Evolutionary conservation across 2,113 vertebrate genomes (phyloP), one percentile per base, ranked within the genome.

Genomic region (Pycnonotus jocosus): DNA sequence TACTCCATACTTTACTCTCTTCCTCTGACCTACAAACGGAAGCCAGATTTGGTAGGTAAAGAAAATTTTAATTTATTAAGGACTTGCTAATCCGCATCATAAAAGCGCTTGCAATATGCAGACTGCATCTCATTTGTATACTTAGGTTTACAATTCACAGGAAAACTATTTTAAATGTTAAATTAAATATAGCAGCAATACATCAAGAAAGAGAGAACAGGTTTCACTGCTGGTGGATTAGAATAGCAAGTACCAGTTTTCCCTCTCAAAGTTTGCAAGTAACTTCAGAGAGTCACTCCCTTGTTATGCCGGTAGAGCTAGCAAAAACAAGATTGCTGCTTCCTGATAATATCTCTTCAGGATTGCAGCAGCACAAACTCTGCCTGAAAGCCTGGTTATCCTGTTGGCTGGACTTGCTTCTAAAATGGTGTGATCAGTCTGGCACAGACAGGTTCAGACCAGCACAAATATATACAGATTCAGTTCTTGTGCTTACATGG

Each of bases 41-140:
- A 98, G 92, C 99, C 99, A n/a, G 99, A 99, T 97, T 64, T 99
- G 99, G 99, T 99, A 98, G 54, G 99, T 98, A 95, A 62, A 81
- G 50, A 73, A 33, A 42, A 86, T 60, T 35, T 53, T 56, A 47
- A 51, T 28, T 77, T 61, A 30, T 7, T 91, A 50, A 80, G 74
- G 73, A 81, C 14, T 92, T 64, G 47, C 24, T 94, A 51, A 68
- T 84, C 37, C 16, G 2, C 35, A 70, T 42, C 17, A 31, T 66
- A 66, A 64, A 82, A 74, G 17, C 50, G 15, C 64, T 81, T 76
- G 64, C 23, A 54, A 71, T 73, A 87, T 64, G n/a, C 35, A 88
- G 66, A 47, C 66, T 69, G 9, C 73, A 15, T 58, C 76, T 89
- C 38, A 9, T 80, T 12, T 1, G 3, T 25, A 33, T 47, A 53